Conservation (phyloP, 2,113 vertebrate genomes). For the Bubalus kerabau region DNA sequence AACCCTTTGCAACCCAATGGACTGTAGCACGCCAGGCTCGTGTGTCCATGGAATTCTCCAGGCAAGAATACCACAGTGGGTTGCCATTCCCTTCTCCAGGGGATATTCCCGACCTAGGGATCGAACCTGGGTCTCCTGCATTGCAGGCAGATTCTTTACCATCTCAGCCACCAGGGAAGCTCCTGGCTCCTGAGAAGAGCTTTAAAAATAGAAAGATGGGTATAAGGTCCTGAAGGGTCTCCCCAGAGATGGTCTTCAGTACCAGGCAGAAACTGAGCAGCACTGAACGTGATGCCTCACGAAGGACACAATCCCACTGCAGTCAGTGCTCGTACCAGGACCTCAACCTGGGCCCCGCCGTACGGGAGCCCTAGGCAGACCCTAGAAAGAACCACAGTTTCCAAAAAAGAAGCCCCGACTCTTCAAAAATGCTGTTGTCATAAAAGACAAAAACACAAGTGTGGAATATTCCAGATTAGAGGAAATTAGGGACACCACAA, state of each 20-base stretch:
- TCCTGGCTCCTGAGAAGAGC: not conserved
- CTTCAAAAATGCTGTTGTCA: not conserved
- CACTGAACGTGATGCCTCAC: too few relatives aligned
- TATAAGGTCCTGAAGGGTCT: not conserved
- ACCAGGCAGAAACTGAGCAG: not conserved
- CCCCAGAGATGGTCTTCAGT: not conserved
- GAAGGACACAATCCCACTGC: not conserved
- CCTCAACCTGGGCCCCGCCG: not conserved
- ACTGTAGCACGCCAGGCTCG: accelerated
- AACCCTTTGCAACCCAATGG: not conserved
- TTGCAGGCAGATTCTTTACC: not conserved
- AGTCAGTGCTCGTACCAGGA: not conserved
- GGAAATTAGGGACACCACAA: not conserved
- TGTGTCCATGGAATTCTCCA: not conserved
- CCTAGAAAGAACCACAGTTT: not conserved
- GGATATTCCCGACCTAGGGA: not conserved
- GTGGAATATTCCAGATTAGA: not conserved
- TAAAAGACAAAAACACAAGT: not conserved
- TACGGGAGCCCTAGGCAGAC: not conserved
- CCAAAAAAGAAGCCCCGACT: not conserved
- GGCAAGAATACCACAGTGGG: not conserved
- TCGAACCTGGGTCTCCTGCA: not conserved
- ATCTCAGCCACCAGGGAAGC: not conserved
- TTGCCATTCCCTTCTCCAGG: not conserved
- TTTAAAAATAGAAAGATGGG: not conserved